A percentile compares a stretch with the other conserved stretches of the same genome.
These are phyloP conservation scores for Pheosia tremula DNA, from an alignment of 2,888 invertebrate species.

Conservation along the genomic window DNA sequence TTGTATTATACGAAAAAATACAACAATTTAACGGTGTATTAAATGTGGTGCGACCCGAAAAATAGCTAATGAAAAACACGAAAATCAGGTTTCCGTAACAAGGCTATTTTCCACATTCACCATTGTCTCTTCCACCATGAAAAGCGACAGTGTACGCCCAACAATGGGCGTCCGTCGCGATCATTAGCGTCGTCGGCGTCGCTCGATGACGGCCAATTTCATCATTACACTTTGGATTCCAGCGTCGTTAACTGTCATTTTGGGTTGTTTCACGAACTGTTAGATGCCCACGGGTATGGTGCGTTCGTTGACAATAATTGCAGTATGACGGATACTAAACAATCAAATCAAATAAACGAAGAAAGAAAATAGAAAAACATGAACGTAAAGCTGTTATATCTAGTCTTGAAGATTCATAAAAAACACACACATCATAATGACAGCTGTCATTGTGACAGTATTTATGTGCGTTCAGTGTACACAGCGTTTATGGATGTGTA, in stretches of 20 bases:
- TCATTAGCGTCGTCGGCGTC: conserved; percentile 57
- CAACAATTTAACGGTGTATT: neutral
- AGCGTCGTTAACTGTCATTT: conserved; percentile 72
- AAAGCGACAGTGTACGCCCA: conserved; percentile 37
- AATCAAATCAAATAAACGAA: too few relatives aligned
- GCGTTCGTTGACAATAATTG: conserved; percentile 41
- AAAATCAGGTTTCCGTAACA: conserved; percentile 2
- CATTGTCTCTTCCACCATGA: conserved; percentile 15
- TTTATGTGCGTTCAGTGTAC: too few relatives aligned
- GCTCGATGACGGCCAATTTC: conserved; percentile 57
- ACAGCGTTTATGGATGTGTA: too few relatives aligned
- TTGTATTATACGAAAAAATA: too few relatives aligned
- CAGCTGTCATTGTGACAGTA: too few relatives aligned
- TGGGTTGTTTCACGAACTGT: conserved; percentile 71
- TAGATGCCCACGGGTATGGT: conserved; percentile 47
- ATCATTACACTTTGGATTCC: conserved; percentile 55
- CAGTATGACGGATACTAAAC: conserved; percentile 14
- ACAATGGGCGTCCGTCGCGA: conserved; percentile 57
- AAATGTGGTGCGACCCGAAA: neutral
- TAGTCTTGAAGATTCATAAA: too few relatives aligned
- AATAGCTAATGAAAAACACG: neutral
- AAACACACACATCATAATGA: too few relatives aligned
- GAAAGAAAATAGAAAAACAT: too few relatives aligned
- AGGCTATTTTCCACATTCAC: neutral
- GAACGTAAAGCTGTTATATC: too few relatives aligned